These are phyloP conservation scores for Plumapathes pennacea DNA, from an alignment of 92 coral and sea anemone species.

Conservation along the genomic window DNA sequence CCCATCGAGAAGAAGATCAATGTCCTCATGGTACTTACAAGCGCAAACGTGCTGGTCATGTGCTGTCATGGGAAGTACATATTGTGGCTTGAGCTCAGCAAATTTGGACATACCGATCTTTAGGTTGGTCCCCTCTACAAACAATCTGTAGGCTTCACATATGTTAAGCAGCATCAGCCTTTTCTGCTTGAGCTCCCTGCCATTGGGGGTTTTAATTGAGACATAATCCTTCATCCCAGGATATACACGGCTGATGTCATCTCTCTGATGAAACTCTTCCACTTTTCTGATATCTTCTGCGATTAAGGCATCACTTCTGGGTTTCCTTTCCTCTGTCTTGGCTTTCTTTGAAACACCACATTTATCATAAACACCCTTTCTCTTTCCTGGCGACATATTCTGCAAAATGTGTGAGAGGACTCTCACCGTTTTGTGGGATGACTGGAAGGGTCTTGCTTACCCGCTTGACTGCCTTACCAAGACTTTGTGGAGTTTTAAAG, in stretches of 20 bases:
- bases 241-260: constrained; percentile 35
- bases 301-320: constrained; percentile 50
- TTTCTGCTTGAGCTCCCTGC: constrained; percentile 48
- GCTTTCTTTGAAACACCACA: constrained; percentile 37
- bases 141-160: constrained; percentile 30
- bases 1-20: constrained; percentile 45
- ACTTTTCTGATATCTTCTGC: constrained; percentile 6
- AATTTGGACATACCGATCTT: constrained; percentile 48
- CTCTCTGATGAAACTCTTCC: constrained; percentile 5
- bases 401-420: constrained; percentile 40
- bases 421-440: constrained; percentile 24
- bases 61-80: constrained; percentile 35
- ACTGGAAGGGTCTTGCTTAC: constrained; percentile 48
- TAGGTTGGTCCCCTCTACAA: constrained; percentile 26
- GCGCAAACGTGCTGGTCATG: constrained; percentile 41
- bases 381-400: constrained; percentile 41
- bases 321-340: constrained; percentile 49
- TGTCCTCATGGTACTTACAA: constrained; percentile 51
- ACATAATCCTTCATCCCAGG: constrained; percentile 54
- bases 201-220: constrained; percentile 6
- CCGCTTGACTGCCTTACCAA: constrained; percentile 38
- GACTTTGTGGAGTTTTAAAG: constrained; percentile 50
- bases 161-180: constrained; percentile 45
- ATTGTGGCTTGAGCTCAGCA: constrained; percentile 36
- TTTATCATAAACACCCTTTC: constrained; percentile 25